Conservation (phyloP, 2,888 invertebrate genomes). For the Perizoma flavofasciatum region DNA sequence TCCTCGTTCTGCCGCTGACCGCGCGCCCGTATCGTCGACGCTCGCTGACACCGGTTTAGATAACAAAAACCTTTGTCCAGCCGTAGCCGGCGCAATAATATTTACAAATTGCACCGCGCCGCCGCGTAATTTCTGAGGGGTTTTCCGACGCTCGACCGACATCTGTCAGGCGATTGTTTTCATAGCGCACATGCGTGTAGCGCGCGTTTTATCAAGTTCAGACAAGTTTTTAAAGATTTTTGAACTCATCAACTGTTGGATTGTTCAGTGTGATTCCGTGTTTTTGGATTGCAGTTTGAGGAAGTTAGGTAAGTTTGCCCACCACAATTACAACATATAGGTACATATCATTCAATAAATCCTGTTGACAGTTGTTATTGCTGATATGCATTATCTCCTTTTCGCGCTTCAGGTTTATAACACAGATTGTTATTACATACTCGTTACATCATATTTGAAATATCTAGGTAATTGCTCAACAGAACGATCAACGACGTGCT, state of each 20-base stretch:
- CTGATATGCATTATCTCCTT: conserved; percentile 6
- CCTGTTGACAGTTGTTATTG: not conserved
- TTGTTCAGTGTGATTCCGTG: conserved; percentile 55
- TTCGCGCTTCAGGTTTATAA: conserved; percentile 3
- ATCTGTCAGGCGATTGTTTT: conserved; percentile 77
- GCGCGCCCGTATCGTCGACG: conserved; percentile 71
- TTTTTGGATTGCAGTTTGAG: conserved; percentile 75
- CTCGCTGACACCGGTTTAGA: conserved; percentile 76
- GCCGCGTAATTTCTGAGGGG: conserved; percentile 77
- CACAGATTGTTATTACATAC: conserved; percentile 11
- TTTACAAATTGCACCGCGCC: conserved; percentile 72
- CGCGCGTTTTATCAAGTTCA: conserved; percentile 70
- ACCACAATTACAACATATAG: not conserved
- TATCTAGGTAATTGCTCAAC: not conserved
- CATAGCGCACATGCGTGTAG: conserved; percentile 74
- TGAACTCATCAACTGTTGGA: conserved; percentile 51
- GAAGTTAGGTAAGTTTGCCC: conserved; percentile 62
- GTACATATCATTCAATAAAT: not conserved
- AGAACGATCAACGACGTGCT: conserved; percentile 11
- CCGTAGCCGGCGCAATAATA: conserved; percentile 78
- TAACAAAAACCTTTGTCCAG: conserved; percentile 84
- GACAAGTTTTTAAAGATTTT: conserved; percentile 69
- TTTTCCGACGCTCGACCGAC: conserved; percentile 75
- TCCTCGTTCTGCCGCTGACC: conserved; percentile 75
- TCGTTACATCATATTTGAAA: conserved; percentile 21